Evolutionary conservation across 2,113 vertebrate species (phyloP), one percentile per base, ranked within the genome.

Genomic region (Salvelinus sp.): DNA sequence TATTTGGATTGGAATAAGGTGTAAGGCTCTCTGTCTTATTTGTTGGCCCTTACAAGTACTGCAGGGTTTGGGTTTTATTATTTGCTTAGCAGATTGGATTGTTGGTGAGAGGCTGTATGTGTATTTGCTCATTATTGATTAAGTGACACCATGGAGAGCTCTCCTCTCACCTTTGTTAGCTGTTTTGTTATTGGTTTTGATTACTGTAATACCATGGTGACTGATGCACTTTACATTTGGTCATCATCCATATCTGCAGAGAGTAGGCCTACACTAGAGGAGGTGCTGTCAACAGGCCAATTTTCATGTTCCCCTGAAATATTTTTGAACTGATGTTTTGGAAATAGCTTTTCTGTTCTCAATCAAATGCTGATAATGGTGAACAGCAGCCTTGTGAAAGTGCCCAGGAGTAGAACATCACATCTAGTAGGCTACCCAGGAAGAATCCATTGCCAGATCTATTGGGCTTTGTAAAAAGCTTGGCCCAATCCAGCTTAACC

Each of bases 21-120:
- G 33, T 57, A 25, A 22, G 50, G 71, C 73, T 73, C 75, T 80
- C 27, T 78, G 38, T 44, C 79, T 79, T 71, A 85, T 79, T 80
- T 76, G 78, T 72, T 79, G 76, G 58, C 82, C 76, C 79, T 83
- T 79, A 81, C 73, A 73, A 79, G 76, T 33, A 62, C 65, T 64
- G 44, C 71, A 69, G n/a, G 67, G n/a, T 50, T 12, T 50, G 28
- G 60, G 76, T 57, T 71, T 58, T 44, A 69, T 78, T 62, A 76
- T 70, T 82, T 76, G 72, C 54, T 23, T 62, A 76, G 57, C 18
- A 65, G 63, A 9, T 9, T 44, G 38, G 28, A 57, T n/a, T 14
- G 65, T 47, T 54, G 65, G 70, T 54, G 33, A 48, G 50, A 79
- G 83, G 72, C 47, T 85, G 81, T 81, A 79, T 72, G 75, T 70